A percentile compares a stretch with the other conserved stretches of the same genome.
These are phyloP conservation scores for Lagenorhynchus albirostris DNA, from an alignment of 2,113 vertebrate species.

Conservation along the genomic window DNA sequence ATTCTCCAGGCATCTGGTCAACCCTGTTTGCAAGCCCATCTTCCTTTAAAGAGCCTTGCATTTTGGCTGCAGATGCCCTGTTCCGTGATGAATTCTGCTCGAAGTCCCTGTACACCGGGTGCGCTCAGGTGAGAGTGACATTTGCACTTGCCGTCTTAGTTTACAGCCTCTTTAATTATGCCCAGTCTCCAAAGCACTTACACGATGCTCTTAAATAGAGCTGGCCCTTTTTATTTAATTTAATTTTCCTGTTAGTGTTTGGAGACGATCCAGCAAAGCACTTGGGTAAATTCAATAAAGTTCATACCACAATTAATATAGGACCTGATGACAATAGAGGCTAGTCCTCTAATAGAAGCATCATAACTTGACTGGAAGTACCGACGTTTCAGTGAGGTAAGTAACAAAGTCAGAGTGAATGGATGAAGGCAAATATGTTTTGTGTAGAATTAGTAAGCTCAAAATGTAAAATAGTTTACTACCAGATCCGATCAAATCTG, in stretches of 20 bases:
- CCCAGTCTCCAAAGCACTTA: slow-evolving; percentile 78
- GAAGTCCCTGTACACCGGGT: neutral
- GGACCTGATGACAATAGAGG: slow-evolving; percentile 75
- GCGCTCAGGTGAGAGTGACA: slow-evolving; percentile 26
- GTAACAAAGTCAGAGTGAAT: slow-evolving; percentile 41
- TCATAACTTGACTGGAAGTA: slow-evolving; percentile 58
- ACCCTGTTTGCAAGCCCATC: neutral
- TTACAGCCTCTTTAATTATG: slow-evolving; percentile 82
- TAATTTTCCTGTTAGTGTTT: slow-evolving; percentile 86
- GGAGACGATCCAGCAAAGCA: slow-evolving; percentile 89
- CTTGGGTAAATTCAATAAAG: slow-evolving; percentile 87
- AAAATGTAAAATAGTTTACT: neutral
- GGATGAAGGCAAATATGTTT: neutral
- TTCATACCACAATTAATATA: slow-evolving; percentile 84
- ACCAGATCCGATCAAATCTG: neutral
- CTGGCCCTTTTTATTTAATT: slow-evolving; percentile 87
- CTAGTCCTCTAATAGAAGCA: slow-evolving; percentile 67
- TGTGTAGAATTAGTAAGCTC: neutral
- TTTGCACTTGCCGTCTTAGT: slow-evolving; percentile 60
- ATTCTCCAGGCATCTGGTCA: neutral
- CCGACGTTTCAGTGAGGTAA: slow-evolving; percentile 65
- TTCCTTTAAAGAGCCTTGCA: neutral
- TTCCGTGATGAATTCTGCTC: neutral
- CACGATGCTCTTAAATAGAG: slow-evolving; percentile 79
- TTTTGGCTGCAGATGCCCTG: neutral